These are phyloP conservation scores for Antennarius maculatus DNA, from an alignment of 2,797 vertebrate genomes.

Conservation along the genomic window DNA sequence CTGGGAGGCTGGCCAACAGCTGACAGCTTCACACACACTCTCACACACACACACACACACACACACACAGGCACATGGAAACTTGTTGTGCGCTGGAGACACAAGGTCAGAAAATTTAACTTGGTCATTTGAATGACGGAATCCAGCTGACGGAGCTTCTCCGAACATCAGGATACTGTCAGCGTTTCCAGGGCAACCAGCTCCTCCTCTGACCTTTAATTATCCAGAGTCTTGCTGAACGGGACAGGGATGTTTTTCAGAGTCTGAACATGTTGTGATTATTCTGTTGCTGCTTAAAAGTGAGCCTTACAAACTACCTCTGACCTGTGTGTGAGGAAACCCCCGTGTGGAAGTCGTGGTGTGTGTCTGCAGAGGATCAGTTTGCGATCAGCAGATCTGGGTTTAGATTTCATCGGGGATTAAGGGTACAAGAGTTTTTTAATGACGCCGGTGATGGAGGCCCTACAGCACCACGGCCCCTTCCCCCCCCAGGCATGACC, in stretches of 20 bases:
- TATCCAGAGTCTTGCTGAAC: conserved; percentile 21
- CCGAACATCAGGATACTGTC: neutral
- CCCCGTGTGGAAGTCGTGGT: conserved; percentile 43
- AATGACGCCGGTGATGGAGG: conserved; percentile 38
- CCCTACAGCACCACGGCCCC: conserved; percentile 10
- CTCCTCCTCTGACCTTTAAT: conserved; percentile 43
- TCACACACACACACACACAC: too few relatives aligned
- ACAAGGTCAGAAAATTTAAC: conserved; percentile 39
- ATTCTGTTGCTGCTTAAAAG: conserved; percentile 37
- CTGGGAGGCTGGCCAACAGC: conserved; percentile 39
- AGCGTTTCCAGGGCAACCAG: conserved; percentile 12
- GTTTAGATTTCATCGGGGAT: conserved; percentile 20
- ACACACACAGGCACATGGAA: conserved; percentile 17
- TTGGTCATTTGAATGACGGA: conserved; percentile 1
- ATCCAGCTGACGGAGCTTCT: conserved; percentile 46
- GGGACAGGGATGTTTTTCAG: conserved; percentile 3
- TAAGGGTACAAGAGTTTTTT: conserved; percentile 21
- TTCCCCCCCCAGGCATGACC: conserved; percentile 61
- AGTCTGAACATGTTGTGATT: conserved; percentile 43
- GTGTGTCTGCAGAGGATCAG: conserved; percentile 45
- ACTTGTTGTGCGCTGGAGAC: conserved; percentile 35
- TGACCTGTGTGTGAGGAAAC: conserved; percentile 60
- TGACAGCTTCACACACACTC: conserved; percentile 29
- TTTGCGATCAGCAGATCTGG: conserved; percentile 30
- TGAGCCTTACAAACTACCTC: conserved; percentile 20